phyloP scores from a whole-genome alignment of 2,888 invertebrate genomes.

The Hirtodrosophila alboralis region DNA sequence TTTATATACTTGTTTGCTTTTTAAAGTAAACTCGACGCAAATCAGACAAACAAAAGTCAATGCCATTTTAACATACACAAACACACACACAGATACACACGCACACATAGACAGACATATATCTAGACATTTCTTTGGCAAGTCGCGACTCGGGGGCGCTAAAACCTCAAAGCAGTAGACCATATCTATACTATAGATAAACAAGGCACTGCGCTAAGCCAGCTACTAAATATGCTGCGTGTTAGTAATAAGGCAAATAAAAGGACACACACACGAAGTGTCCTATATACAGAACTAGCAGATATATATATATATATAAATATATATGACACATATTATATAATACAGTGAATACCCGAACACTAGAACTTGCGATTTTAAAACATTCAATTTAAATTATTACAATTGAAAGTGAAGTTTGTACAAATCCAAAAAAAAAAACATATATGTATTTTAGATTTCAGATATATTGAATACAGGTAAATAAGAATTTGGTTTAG shows the following conservation, averaged over 20 bases:
- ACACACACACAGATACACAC: constrained; percentile 31
- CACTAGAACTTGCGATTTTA: constrained; percentile 11
- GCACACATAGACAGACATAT: constrained; percentile 11
- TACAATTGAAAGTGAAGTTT: too few relatives aligned
- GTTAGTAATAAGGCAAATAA: constrained; percentile 74
- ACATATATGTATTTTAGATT: too few relatives aligned
- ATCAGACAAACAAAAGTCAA: constrained; percentile 68
- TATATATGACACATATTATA: too few relatives aligned
- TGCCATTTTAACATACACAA: constrained; percentile 52
- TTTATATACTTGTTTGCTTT: constrained; percentile 41
- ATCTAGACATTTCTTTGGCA: constrained; percentile 51
- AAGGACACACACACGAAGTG: constrained; percentile 43
- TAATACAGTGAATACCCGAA: too few relatives aligned
- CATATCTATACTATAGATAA: constrained; percentile 31
- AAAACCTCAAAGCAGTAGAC: constrained; percentile 21
- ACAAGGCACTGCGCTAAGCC: constrained; percentile 59
- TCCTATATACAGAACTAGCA: constrained; percentile 43
- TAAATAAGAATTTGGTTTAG: too few relatives aligned
- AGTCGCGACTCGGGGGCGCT: constrained; percentile 36
- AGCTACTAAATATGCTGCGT: constrained; percentile 75
- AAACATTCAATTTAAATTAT: too few relatives aligned
- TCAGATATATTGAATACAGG: too few relatives aligned
- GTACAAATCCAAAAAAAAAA: too few relatives aligned
- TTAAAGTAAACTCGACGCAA: constrained; percentile 46
- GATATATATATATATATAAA: constrained; percentile 40